Evolutionary conservation across 2,888 invertebrate genomes (phyloP), one percentile per base, ranked within the genome.

Genomic region (Reticulitermes lucifugus): DNA sequence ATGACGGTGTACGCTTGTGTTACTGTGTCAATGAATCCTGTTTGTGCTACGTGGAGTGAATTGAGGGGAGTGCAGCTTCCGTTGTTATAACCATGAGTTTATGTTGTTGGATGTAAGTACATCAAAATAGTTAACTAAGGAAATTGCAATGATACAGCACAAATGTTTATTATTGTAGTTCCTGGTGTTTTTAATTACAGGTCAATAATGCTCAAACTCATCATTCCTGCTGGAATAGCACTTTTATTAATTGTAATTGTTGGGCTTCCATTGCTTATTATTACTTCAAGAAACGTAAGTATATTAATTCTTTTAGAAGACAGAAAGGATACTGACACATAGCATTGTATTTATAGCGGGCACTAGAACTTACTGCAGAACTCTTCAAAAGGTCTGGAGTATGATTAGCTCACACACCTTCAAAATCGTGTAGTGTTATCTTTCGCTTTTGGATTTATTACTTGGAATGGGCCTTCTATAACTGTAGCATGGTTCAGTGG

Each of bases 231-330:
- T 9, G 10, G 73, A 41, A 51, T 70, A 9, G 73, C 60, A 55
- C 29, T 83, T 10, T 10, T 86, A 14, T 12, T 75, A 35, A 35
- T 83, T 18, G 18, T 83, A 70, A 51, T 70, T 59, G 29, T 80
- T 22, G 73, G 77, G 6, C 73, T 83, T 71, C 77, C 85, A 29
- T 51, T 81, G 9, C 73, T 79, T 70, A 29, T 86, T 60, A 77
- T 83, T 59, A 41, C n/a, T 59, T 12, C 81, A 51, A 85, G 81
- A 81, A 55, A 80, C 43, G 86, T 86, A 83, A 73, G 85, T 71
- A 60, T 18, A 2, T 10, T 10, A 9, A 70, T 46, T 46, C 0
- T 46, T 1, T 46, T 46, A 46, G 9, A 12, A 46, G 46, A 12
- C 46, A 46, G 12, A 46, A 46, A 46, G 12, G 46, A 46, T 1